phyloP scores from a whole-genome alignment of 2,797 vertebrate species.

The Pterois miles region DNA sequence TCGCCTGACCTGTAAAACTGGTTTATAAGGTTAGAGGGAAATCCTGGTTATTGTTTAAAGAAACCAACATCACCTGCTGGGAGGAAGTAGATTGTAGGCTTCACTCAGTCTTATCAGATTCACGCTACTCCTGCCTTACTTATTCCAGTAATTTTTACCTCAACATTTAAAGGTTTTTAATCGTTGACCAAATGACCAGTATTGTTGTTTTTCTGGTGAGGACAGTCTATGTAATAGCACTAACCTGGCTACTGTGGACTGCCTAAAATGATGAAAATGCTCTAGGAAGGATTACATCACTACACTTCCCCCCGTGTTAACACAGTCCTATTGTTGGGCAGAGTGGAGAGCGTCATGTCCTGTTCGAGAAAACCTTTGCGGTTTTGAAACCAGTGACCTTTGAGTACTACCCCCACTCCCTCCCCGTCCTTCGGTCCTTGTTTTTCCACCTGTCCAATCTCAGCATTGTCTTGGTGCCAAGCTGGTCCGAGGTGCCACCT shows the following conservation, averaged over 20 bases:
- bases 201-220: background rate
- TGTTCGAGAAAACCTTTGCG: background rate
- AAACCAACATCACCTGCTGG: too few species aligned
- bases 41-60: too few species aligned
- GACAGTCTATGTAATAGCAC: background rate
- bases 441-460: conserved; percentile 45
- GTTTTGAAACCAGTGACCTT: conserved; percentile 14
- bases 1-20: too few species aligned
- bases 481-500: conserved; percentile 26
- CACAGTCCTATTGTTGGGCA: background rate
- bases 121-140: background rate
- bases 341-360: background rate
- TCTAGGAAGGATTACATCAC: background rate
- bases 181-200: too few species aligned
- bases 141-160: background rate
- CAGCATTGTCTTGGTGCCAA: conserved; percentile 35
- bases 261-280: background rate
- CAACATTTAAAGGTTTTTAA: background rate
- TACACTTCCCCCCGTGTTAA: background rate
- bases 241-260: background rate
- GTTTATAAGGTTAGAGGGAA: too few species aligned
- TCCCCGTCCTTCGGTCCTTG: background rate
- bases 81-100: too few species aligned
- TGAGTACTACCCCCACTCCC: background rate
- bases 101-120: too few species aligned